Percentiles rank a stretch among this genome's conserved stretches.
phyloP scores from a whole-genome alignment of 2,797 vertebrate species.

The Characodon lateralis region DNA sequence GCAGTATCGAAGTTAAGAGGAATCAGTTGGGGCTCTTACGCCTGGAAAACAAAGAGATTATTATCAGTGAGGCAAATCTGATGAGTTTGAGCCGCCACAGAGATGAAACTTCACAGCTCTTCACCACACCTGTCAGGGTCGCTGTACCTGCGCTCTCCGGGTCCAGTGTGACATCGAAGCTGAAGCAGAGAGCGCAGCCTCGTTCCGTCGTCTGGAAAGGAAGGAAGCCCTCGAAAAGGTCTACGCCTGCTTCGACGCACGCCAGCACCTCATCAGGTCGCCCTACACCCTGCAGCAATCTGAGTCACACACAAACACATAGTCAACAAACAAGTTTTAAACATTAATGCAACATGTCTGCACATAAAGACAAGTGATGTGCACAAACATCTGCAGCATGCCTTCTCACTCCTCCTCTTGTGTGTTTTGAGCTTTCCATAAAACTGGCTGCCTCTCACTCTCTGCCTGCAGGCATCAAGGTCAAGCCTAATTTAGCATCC shows the following conservation, averaged over 20 bases:
- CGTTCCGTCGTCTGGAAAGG: conserved; percentile 93
- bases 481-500: conserved; percentile 66
- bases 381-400: conserved; percentile 7
- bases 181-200: conserved; percentile 90
- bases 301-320: conserved; percentile 53
- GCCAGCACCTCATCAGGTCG: conserved; percentile 91
- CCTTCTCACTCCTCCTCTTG: conserved; percentile 8
- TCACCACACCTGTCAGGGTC: conserved; percentile 66
- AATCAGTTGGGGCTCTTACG: not conserved
- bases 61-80: not conserved
- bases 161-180: conserved; percentile 78
- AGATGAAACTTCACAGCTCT: conserved; percentile 5
- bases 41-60: conserved; percentile 7
- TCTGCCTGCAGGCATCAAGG: conserved; percentile 52
- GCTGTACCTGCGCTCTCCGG: conserved; percentile 86
- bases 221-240: conserved; percentile 95
- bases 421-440: conserved; percentile 32
- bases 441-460: conserved; percentile 33
- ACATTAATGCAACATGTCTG: conserved; percentile 10
- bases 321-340: conserved; percentile 10
- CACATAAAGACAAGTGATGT: not conserved
- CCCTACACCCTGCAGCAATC: conserved; percentile 90
- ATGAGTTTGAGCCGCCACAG: not conserved
- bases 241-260: conserved; percentile 90
- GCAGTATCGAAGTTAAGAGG: not conserved